Evolutionary conservation across 2,797 vertebrate species (phyloP), one percentile per base, ranked within the genome.

Genomic region (Phrynocephalus forsythii): DNA sequence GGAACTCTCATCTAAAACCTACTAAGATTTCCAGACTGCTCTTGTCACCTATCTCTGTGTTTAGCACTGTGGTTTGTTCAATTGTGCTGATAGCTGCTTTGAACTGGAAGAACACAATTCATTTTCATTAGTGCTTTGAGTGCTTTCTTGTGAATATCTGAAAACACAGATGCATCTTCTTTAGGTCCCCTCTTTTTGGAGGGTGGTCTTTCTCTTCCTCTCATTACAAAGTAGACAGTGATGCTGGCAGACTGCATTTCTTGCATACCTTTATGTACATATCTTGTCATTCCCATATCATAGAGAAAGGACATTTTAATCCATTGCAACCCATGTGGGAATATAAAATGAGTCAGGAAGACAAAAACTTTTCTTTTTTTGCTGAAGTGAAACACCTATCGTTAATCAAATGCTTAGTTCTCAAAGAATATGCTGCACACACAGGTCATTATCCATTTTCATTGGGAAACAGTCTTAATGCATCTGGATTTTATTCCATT

Each of bases 401-500:
- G 44, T 66, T 94, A 88, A 91, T 89, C 66, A 88, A 91, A 90
- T 87, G 80, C 72, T 60, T 77, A 77, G 89, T 82, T 87, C 88
- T 89, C 33, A 81, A 20, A 84, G 88, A 91, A 91, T 68, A 33
- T 78, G 88, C 38, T 38, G 38, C 77, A 69, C 13, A 9, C 6
- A 72, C 9, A 88, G 82, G 50, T 77, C 71, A 91, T 89, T 88
- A 85, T 88, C 56, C 78, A 6, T 87, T 44, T n/a, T 77, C 26
- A 91, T 83, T 33, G 0, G 0, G 66, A 86, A 91, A 75, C 44
- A 90, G 44, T 83, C 90, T 85, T 87, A 91, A 92, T 94, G 90
- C 89, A 86, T 60, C 5, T 86, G 67, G 67, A 88, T 90, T 94
- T 91, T 67, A 26, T 87, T 89, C 18, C 20, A n/a, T 84, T 93